Evolutionary conservation across 2,797 vertebrate genomes (phyloP).

Genomic region (Discoglossus pictus): DNA sequence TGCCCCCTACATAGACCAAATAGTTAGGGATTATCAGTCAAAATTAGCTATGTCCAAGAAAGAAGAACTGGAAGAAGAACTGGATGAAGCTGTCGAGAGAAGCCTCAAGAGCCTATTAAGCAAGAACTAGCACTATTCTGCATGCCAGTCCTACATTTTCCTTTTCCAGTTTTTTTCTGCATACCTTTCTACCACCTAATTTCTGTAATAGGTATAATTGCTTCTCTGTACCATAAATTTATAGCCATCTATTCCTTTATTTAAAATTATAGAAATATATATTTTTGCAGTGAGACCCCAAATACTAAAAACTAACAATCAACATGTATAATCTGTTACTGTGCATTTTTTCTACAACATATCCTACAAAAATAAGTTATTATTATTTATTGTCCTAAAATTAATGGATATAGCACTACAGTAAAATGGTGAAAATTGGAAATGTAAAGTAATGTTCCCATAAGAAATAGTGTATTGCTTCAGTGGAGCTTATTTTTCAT

Average conservation of each 20-base stretch:
- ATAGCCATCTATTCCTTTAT: constrained; percentile 45
- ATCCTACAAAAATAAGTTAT: background rate
- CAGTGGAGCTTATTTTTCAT: no score
- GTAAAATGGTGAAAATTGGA: no score
- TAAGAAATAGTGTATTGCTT: no score
- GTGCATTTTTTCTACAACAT: constrained; percentile 17
- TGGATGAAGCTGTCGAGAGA: constrained; percentile 95
- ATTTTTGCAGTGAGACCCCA: constrained; percentile 47
- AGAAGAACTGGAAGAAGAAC: constrained; percentile 96
- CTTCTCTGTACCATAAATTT: constrained; percentile 36
- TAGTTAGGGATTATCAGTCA: constrained; percentile 96
- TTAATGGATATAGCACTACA: no score
- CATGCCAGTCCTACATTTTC: constrained; percentile 63
- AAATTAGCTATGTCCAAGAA: constrained; percentile 99
- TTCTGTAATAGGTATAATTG: constrained; percentile 41
- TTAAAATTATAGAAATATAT: constrained; percentile 41
- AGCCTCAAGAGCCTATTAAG: constrained; percentile 93
- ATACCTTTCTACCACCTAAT: constrained; percentile 16
- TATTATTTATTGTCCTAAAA: background rate
- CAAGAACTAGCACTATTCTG: constrained; percentile 82
- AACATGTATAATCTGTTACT: constrained; percentile 11
- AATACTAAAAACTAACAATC: constrained; percentile 17
- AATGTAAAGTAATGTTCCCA: no score
- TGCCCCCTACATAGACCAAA: constrained; percentile 98
- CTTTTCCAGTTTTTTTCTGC: constrained; percentile 42